Base-by-base conservation (phyloP, 2,888 invertebrate species). In the Meganola albula region DNA sequence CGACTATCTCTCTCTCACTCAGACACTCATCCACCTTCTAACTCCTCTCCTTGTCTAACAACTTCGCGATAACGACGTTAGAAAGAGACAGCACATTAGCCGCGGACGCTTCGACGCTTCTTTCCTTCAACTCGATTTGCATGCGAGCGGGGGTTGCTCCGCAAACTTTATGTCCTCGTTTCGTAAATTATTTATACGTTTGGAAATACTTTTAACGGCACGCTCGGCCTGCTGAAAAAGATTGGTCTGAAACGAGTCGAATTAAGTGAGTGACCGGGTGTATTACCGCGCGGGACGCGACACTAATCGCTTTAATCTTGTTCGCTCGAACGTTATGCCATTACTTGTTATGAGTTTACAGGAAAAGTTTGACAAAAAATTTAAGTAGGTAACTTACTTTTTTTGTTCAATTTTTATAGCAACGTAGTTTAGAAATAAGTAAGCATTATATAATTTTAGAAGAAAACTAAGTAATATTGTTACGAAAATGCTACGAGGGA, bases 101-200 rank as follows among this genome's bases (percentile, higher is more conserved):
- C 58, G 61, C 60, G 59, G 63, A 58, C 64, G 72, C 69, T n/a
- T n/a, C 70, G 75, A 76, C 80, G 74, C 72, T 80, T 83, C 78
- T 79, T 82, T 77, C 72, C 62, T 73, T 54, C 76, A 82, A 83
- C 84, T 82, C 77, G 74, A 85, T 85, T 85, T 85, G 84, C 85
- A 85, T 84, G 78, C 76, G 73, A 66, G 66, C 61, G 74, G 73
- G 74, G 80, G 77, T 78, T 76, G 77, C 73, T 72, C 66, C 63
- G 72, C 78, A 83, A 85, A 85, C 77, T 85, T 85, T 84, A 80
- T 80, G 83, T 84, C 82, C 83, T 84, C 82, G 74, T 77, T 82
- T 73, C 75, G 76, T 85, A 80, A 84, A 84, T 83, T 78, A 85
- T 85, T 84, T 80, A 85, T 82, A 67, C 79, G 70, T 83, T 84